These are phyloP conservation scores for Phyllostomus discolor DNA, from an alignment of 2,113 vertebrate species.

Conservation along the genomic window DNA sequence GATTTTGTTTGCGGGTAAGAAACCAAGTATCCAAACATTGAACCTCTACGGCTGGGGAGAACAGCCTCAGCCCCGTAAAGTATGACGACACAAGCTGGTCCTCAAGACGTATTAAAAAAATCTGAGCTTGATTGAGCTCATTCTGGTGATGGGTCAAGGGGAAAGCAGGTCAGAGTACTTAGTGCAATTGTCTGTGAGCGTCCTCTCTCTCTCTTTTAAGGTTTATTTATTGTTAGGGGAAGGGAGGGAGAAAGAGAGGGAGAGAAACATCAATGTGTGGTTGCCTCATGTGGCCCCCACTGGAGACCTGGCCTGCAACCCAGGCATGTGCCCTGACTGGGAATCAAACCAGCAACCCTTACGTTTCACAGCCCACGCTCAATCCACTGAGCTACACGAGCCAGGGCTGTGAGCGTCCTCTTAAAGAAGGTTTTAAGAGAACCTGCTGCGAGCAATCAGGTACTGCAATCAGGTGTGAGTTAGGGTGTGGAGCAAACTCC, in stretches of 20 bases:
- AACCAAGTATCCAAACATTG: not conserved
- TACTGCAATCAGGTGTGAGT: not conserved
- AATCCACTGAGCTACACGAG: too few relatives aligned
- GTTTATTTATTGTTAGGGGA: not conserved
- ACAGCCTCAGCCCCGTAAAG: not conserved
- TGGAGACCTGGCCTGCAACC: too few relatives aligned
- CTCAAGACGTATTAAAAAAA: not conserved
- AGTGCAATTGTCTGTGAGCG: accelerated
- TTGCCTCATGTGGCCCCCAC: too few relatives aligned
- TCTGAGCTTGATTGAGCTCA: not conserved
- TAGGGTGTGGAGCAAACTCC: accelerated
- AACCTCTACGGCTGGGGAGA: not conserved
- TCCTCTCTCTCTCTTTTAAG: accelerated
- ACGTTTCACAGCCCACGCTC: too few relatives aligned
- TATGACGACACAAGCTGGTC: not conserved
- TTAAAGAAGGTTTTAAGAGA: not conserved
- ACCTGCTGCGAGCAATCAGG: not conserved
- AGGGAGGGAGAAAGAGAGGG: too few relatives aligned
- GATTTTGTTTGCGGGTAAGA: constrained; percentile 16
- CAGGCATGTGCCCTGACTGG: too few relatives aligned
- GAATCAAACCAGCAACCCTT: too few relatives aligned
- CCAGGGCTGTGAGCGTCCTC: not conserved
- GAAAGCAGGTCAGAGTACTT: not conserved
- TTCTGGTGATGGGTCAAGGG: not conserved
- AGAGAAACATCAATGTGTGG: too few relatives aligned